Conservation (phyloP, 2,888 invertebrate genomes). For the Ashinkailepas kermadecensis region DNA sequence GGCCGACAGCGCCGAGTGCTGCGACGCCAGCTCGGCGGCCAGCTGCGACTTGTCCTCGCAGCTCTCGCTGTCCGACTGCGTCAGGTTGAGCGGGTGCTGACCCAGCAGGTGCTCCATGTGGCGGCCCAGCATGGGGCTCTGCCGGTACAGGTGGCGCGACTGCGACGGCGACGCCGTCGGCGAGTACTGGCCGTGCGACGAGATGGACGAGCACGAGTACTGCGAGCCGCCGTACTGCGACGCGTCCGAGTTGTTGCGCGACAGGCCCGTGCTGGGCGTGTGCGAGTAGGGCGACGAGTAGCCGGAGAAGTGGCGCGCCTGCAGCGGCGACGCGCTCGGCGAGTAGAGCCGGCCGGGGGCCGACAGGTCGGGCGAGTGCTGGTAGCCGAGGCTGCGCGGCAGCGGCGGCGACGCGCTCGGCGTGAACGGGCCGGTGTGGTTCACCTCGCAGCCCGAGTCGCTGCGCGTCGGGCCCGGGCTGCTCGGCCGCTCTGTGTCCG, state of each 20-base stretch:
- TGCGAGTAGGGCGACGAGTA: constrained; percentile 39
- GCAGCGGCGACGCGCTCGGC: constrained; percentile 77
- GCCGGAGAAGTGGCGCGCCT: constrained; percentile 61
- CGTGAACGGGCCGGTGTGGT: constrained; percentile 32
- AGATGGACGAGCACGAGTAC: constrained; percentile 33
- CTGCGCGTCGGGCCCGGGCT: constrained; percentile 33
- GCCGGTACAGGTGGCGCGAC: not conserved
- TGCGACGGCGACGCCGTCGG: constrained; percentile 30
- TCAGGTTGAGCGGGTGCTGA: constrained; percentile 30
- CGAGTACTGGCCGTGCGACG: constrained; percentile 33
- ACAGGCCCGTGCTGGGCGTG: constrained; percentile 45
- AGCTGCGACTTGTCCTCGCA: constrained; percentile 32
- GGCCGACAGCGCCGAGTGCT: constrained; percentile 49
- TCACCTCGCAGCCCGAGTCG: constrained; percentile 34
- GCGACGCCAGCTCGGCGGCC: constrained; percentile 38
- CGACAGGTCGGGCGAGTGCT: constrained; percentile 29
- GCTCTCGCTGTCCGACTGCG: constrained; percentile 39
- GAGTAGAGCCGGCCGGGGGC: constrained; percentile 49
- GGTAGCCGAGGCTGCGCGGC: constrained; percentile 26
- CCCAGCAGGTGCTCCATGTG: constrained; percentile 27
- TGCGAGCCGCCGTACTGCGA: constrained; percentile 44
- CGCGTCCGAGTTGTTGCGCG: constrained; percentile 83
- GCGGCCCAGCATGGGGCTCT: constrained; percentile 32
- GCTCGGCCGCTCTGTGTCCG: not conserved
- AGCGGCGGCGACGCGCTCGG: constrained; percentile 33